Evolutionary conservation across 2,797 vertebrate genomes (phyloP).

Genomic region (Acrocephalus scirpaceus): DNA sequence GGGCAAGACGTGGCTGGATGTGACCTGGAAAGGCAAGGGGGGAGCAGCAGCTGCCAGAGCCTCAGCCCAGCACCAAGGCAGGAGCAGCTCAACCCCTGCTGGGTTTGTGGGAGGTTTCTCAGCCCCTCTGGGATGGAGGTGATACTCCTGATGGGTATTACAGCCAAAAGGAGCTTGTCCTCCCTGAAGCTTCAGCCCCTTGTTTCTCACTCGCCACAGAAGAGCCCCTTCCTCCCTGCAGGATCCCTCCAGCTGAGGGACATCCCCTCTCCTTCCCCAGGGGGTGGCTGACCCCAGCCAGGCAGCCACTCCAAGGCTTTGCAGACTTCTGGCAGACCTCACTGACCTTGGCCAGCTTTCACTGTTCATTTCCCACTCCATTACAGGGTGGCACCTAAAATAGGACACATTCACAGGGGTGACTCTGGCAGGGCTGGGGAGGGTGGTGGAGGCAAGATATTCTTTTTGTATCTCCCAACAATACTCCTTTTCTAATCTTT

Average conservation of each 20-base stretch:
- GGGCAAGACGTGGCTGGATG: background rate
- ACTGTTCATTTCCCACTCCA: background rate
- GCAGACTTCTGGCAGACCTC: background rate
- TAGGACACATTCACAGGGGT: background rate
- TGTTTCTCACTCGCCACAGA: rapidly evolving
- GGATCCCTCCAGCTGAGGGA: background rate
- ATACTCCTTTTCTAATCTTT: background rate
- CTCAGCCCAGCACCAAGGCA: background rate
- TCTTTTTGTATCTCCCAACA: background rate
- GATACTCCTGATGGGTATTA: rapidly evolving
- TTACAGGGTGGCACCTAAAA: background rate
- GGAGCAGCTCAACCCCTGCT: background rate
- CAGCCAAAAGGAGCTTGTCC: background rate
- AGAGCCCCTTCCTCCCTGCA: background rate
- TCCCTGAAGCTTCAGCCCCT: background rate
- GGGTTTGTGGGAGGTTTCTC: background rate
- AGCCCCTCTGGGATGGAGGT: background rate
- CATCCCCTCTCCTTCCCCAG: rapidly evolving
- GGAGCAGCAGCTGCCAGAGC: background rate
- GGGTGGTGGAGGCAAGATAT: background rate
- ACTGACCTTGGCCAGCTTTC: background rate
- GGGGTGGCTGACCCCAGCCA: background rate
- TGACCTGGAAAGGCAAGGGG: rapidly evolving
- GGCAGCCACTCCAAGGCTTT: background rate
- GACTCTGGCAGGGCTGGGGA: background rate